Conservation (phyloP, 2,888 invertebrate species). For the Melieria crassipennis region DNA sequence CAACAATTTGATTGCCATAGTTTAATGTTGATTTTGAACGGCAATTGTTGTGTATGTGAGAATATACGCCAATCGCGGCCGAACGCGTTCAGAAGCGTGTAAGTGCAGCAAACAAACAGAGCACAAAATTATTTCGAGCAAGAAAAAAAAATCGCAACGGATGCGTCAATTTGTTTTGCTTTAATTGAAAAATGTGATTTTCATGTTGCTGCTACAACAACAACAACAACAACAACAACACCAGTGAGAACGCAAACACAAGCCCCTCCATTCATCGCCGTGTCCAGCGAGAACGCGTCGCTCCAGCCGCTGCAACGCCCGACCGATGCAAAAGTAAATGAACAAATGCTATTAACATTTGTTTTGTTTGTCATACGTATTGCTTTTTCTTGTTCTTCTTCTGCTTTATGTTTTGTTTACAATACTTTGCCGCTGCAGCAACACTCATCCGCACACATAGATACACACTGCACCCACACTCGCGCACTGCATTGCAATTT, state of each 20-base stretch:
- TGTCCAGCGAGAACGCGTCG: background rate
- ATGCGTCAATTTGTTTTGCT: constrained; percentile 7
- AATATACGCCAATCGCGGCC: background rate
- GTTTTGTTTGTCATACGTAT: background rate
- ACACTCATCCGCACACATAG: too few species aligned
- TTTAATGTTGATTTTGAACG: too few species aligned
- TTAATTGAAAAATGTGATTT: constrained; percentile 26
- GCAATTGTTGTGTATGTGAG: background rate
- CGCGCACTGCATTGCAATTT: too few species aligned
- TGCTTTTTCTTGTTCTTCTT: background rate
- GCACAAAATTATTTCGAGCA: background rate
- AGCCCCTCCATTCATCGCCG: too few species aligned
- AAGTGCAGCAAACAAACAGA: background rate
- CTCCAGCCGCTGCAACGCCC: too few species aligned
- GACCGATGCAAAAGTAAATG: background rate
- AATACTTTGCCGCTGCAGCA: too few species aligned
- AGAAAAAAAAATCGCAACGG: background rate
- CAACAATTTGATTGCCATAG: background rate
- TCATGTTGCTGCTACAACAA: constrained; percentile 8
- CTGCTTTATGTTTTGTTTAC: background rate
- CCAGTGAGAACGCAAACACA: too few species aligned
- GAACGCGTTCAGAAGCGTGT: background rate
- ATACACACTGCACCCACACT: too few species aligned
- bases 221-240: background rate
- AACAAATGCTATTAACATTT: background rate